Base-by-base conservation (phyloP, 2,113 vertebrate species). In the Calypte anna region DNA sequence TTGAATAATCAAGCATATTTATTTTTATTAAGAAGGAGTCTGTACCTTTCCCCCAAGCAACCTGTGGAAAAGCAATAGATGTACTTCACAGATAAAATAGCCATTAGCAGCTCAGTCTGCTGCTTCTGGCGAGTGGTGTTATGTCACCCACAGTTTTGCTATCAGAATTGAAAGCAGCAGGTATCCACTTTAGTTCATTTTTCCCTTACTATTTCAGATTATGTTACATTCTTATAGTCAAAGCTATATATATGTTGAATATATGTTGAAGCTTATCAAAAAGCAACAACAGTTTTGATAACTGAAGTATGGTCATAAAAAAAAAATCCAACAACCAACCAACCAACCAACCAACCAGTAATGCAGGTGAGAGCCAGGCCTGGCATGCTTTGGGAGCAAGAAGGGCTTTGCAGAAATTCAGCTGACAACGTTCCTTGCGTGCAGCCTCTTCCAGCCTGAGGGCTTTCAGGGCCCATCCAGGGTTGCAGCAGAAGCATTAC, bases 1-100 rank as follows among this genome's bases (percentile, higher is more conserved):
- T 91, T 90, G 87, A 92, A 82, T 85, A 86, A 94, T 91, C 63
- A 96, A 94, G 82, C 38, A 59, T 55, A 85, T 68, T 96, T 93
- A 72, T 77, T 96, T 91, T 95, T 91, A 86, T 88, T 80, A 53
- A 94, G 77, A 90, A 31, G 14, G 25, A 94, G 57, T 70, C 57
- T 70, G 25, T 51, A 25, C n/a, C 74, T 85, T 68, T 3, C 24
- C 68, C 50, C 22, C 66, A 96, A 73, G 91, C 74, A 82, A 72
- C 84, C 62, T 38, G 44, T 75, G 44, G 59, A 72, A 82, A 93
- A 53, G 89, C 54, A 88, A 13, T 84, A 92, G 84, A 84, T 95
- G 58, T 75, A 51, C 91, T 94, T 85, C 62, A 70, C 44, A 93
- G 94, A 93, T 94, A 96, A 94, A 53, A 31, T 2, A 4, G 36